Conservation (phyloP, 2,113 vertebrate genomes). For the Mola mola region DNA sequence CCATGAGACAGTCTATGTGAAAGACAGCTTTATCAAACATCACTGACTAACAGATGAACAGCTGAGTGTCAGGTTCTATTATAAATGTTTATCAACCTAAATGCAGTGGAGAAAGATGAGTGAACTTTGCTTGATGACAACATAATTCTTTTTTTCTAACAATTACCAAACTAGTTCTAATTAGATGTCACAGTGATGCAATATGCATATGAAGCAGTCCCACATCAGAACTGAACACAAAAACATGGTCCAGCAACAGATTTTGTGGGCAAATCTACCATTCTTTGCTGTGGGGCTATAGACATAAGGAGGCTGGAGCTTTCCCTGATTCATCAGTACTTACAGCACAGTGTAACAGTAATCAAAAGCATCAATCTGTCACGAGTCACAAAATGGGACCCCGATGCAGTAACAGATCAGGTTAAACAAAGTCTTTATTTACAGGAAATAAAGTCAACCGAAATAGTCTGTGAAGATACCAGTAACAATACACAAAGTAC, state of each 20-base stretch:
- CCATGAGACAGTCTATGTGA: conserved; percentile 53
- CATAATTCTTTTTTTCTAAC: no score
- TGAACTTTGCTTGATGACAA: neutral
- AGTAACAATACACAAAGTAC: no score
- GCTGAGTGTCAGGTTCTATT: conserved; percentile 1
- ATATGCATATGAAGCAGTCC: neutral
- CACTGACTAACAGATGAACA: conserved; percentile 48
- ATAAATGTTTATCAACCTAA: conserved; percentile 2
- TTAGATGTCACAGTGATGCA: neutral
- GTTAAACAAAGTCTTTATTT: no score
- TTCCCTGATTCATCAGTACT: conserved; percentile 46
- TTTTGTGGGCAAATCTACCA: conserved; percentile 6
- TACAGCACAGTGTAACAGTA: conserved; percentile 26
- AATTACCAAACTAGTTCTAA: no score
- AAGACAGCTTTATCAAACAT: conserved; percentile 79
- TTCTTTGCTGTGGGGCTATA: conserved; percentile 29
- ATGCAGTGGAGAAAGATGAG: neutral
- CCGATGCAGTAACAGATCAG: no score
- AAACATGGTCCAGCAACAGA: conserved; percentile 7
- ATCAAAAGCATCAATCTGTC: conserved; percentile 53
- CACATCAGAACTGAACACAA: conserved; percentile 1
- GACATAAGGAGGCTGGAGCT: conserved; percentile 27
- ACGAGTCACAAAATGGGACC: no score
- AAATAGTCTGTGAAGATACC: no score
- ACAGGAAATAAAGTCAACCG: no score